Conservation (phyloP, 2,888 invertebrate species). For the Phalangium opilio region DNA sequence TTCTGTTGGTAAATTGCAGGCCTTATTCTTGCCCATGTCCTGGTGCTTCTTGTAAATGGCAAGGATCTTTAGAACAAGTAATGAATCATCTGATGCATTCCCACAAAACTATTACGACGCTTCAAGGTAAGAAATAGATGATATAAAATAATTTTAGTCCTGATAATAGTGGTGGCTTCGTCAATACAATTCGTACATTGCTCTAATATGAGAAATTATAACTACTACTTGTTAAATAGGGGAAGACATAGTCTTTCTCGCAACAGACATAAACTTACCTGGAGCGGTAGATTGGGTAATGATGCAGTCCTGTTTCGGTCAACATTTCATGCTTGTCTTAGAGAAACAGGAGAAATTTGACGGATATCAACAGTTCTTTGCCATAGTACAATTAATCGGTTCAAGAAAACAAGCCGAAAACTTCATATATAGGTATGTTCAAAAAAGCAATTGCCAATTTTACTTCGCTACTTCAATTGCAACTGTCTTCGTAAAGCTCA, state of each 20-base stretch:
- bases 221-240: too few relatives aligned
- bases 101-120: slow-evolving; percentile 42
- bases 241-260: slow-evolving; percentile 98
- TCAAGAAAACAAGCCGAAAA: slow-evolving; percentile 97
- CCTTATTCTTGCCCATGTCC: slow-evolving; percentile 99
- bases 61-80: slow-evolving; percentile 90
- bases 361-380: slow-evolving; percentile 90
- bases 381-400: slow-evolving; percentile 97
- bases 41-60: slow-evolving; percentile 99
- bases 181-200: too few relatives aligned
- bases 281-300: slow-evolving; percentile 99
- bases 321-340: slow-evolving; percentile 97
- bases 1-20: too few relatives aligned
- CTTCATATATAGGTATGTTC: slow-evolving; percentile 81
- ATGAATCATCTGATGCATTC: slow-evolving; percentile 88
- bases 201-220: too few relatives aligned
- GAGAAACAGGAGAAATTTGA: slow-evolving; percentile 98
- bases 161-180: too few relatives aligned
- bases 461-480: too few relatives aligned
- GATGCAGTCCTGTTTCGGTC: slow-evolving; percentile 99
- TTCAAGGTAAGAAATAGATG: slow-evolving; percentile 35
- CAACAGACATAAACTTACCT: slow-evolving; percentile 97
- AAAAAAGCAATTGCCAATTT: too few relatives aligned
- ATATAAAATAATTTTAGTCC: too few relatives aligned
- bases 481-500: too few relatives aligned